Evolutionary conservation across 2,888 invertebrate genomes (phyloP), one percentile per base, ranked within the genome.

Genomic region (Myopa testacea): DNA sequence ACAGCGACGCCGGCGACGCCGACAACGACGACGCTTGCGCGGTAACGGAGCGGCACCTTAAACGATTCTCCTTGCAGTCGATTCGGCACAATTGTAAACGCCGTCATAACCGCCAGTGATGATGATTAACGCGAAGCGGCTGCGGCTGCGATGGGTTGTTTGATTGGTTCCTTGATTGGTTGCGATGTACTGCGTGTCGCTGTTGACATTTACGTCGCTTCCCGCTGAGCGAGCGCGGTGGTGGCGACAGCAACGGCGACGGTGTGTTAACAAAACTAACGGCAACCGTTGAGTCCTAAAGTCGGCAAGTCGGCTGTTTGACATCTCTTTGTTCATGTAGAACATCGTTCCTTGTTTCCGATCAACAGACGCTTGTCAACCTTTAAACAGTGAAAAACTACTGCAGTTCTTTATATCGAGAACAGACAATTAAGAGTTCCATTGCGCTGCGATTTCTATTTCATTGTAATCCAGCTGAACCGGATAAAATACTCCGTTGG

Each of bases 111-210:
- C 58, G 68, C 68, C 58, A 50, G 60, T 58, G 19, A 55, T 65
- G 74, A 74, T 75, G 75, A 75, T 75, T 75, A 75, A 69, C 68
- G 69, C 75, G 40, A n/a, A 14, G 34, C 19, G 19, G 60, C 75
- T 40, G 58, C 65, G 63, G 67, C 58, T n/a, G 45, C 63, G 73
- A 40, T 63, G 45, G 34, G 34, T 45, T 63, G 63, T 63, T 73
- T 45, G 19, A 26, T 62, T 60, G 62, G 19, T 45, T 45, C 58
- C 60, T 69, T 68, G 75, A 75, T 75, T 75, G 75, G 75, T 34
- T 60, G 75, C 68, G 65, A 74, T 75, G 68, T 75, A 26, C 38
- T 37, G 65, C 50, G 50, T 63, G 45, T 45, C 37, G 63, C 58
- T 45, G 68, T 60, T 75, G 75, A 69, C 69, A 75, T 75, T 75